Percentiles rank a stretch among this genome's conserved stretches.
Conservation (phyloP, 2,888 invertebrate species). For the Xestobium rufovillosum region DNA sequence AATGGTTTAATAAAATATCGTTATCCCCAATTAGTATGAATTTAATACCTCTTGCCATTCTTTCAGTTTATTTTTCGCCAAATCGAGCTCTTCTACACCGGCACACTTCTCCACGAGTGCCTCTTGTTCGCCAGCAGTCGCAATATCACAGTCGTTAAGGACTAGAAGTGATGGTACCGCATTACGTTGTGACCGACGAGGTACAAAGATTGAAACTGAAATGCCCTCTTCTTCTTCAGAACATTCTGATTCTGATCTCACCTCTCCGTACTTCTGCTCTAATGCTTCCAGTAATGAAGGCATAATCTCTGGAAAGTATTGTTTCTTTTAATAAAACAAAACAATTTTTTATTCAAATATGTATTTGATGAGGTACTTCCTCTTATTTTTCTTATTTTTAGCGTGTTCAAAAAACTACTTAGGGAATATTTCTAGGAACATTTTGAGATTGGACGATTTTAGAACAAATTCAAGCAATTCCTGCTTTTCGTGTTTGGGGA, state of each 20-base stretch:
- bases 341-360: too few species aligned
- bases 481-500: too few species aligned
- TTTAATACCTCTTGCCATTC: constrained; percentile 76
- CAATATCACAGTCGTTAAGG: constrained; percentile 85
- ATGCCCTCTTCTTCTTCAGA: constrained; percentile 55
- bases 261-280: constrained; percentile 72
- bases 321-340: constrained; percentile 2
- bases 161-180: constrained; percentile 78
- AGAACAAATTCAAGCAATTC: too few species aligned
- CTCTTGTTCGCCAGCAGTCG: constrained; percentile 77
- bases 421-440: too few species aligned
- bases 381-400: too few species aligned
- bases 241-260: constrained; percentile 51
- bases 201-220: constrained; percentile 80
- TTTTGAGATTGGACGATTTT: too few species aligned
- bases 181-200: constrained; percentile 68
- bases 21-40: background rate
- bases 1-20: background rate
- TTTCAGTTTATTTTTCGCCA: constrained; percentile 85
- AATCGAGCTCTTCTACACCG: constrained; percentile 87
- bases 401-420: too few species aligned
- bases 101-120: constrained; percentile 75
- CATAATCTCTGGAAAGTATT: too few species aligned
- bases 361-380: too few species aligned
- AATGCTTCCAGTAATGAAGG: constrained; percentile 85